These are phyloP conservation scores for Galemys pyrenaicus DNA, from an alignment of 2,113 vertebrate genomes.

Conservation along the genomic window DNA sequence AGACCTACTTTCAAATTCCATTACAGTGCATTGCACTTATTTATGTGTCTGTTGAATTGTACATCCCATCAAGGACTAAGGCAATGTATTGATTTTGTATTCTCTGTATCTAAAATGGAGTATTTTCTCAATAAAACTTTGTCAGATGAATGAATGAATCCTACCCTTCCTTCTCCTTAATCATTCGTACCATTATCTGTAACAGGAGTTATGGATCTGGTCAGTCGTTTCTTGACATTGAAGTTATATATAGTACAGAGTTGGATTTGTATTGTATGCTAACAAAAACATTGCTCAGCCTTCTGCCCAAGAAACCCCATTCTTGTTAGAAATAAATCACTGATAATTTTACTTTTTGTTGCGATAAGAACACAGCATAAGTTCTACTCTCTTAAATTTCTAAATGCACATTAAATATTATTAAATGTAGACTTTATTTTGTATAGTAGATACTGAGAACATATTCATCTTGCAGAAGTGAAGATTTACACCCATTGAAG, in stretches of 20 bases:
- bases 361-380: not conserved
- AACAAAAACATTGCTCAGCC: not conserved
- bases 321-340: not conserved
- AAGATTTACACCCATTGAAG: not conserved
- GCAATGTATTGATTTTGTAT: not conserved
- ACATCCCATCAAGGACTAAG: not conserved
- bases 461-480: not conserved
- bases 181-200: not conserved
- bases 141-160: not conserved
- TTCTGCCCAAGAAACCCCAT: not conserved
- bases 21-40: not conserved
- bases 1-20: not conserved
- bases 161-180: not conserved
- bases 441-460: not conserved
- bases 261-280: too few relatives aligned
- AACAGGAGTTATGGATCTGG: not conserved
- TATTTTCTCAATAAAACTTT: not conserved
- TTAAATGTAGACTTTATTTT: not conserved
- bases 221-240: not conserved
- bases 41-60: not conserved
- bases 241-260: not conserved
- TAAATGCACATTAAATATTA: not conserved
- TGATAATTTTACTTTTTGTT: not conserved
- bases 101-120: not conserved
- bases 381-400: not conserved